Conservation (phyloP, 1,140 invertebrate genomes). For the Chionoecetes opilio region DNA sequence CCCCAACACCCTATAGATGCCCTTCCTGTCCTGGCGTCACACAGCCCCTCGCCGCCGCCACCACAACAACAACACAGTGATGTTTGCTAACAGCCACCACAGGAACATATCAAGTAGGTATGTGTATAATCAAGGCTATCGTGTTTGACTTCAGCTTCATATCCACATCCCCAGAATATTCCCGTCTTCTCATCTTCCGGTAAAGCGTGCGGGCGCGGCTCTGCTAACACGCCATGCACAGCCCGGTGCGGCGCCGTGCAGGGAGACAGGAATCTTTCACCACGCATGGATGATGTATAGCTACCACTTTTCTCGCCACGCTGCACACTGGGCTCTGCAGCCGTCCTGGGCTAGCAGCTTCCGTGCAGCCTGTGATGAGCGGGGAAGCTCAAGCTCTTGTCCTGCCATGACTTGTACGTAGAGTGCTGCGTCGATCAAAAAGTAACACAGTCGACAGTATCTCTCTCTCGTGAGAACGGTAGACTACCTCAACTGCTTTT, state of each 20-base stretch:
- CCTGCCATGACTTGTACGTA: too few species aligned
- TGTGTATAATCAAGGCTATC: background rate
- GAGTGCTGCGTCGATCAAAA: too few species aligned
- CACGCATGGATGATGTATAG: background rate
- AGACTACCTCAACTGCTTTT: too few species aligned
- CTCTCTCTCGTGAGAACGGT: too few species aligned
- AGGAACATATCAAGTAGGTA: background rate
- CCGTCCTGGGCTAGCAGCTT: background rate
- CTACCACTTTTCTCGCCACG: background rate
- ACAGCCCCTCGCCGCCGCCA: background rate
- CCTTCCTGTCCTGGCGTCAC: too few species aligned
- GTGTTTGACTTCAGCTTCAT: background rate
- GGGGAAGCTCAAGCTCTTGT: background rate
- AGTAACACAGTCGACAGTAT: too few species aligned
- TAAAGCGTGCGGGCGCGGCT: background rate
- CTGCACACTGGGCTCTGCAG: background rate
- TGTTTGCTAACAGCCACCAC: background rate
- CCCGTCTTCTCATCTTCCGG: background rate
- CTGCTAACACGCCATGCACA: background rate
- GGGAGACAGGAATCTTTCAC: background rate
- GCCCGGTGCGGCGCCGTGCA: background rate
- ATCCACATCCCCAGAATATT: background rate
- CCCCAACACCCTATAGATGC: background rate
- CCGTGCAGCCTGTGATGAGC: background rate
- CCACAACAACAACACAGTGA: background rate